Conservation (phyloP, 2,113 vertebrate species). For the Neolamprologus cancellatus region DNA sequence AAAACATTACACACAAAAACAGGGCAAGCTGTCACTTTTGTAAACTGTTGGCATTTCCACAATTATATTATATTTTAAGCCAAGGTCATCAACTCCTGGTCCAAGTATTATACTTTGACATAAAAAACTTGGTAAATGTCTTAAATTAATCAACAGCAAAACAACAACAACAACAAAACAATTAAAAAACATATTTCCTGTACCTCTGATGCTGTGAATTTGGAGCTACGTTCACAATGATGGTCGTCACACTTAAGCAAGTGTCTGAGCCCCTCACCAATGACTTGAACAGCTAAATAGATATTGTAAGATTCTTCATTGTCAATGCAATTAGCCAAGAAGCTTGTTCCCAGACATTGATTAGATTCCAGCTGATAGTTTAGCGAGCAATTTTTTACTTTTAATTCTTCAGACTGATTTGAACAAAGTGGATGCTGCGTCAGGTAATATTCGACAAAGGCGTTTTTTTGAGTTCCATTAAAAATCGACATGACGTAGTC, state of each 20-base stretch:
- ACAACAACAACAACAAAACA: background rate
- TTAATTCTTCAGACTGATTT: background rate
- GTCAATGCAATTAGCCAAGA: slow-evolving; percentile 9
- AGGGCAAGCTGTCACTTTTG: background rate
- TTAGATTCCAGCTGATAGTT: background rate
- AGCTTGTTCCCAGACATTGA: background rate
- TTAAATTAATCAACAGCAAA: background rate
- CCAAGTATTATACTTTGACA: background rate
- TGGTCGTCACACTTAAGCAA: slow-evolving; percentile 16
- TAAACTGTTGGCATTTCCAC: background rate
- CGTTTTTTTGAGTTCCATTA: background rate
- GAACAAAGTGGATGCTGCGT: background rate
- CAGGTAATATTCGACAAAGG: background rate
- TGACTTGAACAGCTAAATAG: slow-evolving; percentile 51
- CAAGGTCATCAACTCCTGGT: background rate
- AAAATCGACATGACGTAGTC: slow-evolving; percentile 16
- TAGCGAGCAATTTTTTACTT: background rate
- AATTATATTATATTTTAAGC: background rate
- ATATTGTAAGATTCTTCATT: slow-evolving; percentile 11
- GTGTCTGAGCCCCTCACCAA: slow-evolving; percentile 27
- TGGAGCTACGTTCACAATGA: background rate
- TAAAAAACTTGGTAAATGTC: background rate
- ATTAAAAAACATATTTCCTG: background rate
- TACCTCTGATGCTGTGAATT: slow-evolving; percentile 47
- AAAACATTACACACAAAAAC: background rate